Conservation (phyloP, 2,888 invertebrate genomes). For the Patella pellucida region DNA sequence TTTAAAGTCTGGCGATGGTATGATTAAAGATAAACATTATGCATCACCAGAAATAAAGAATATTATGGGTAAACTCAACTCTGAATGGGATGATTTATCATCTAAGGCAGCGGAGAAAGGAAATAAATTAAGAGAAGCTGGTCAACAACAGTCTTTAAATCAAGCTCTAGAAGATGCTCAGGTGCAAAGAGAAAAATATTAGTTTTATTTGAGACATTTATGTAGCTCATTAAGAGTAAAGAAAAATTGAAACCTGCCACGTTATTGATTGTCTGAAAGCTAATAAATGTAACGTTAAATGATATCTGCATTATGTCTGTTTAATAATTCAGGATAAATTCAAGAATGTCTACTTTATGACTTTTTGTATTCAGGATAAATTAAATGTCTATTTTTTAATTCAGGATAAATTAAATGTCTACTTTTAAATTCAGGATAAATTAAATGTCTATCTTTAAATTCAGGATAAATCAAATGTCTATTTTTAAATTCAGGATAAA, state of each 20-base stretch:
- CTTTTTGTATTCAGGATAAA: no score
- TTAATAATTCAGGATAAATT: no score
- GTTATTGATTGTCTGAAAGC: no score
- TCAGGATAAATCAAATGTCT: conserved; percentile 79
- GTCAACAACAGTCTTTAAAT: conserved; percentile 78
- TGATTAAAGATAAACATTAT: conserved; percentile 82
- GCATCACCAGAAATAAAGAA: conserved; percentile 78
- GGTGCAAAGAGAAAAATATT: conserved; percentile 34
- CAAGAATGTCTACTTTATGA: no score
- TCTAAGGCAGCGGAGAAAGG: conserved; percentile 80
- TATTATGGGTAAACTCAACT: conserved; percentile 80
- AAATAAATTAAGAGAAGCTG: conserved; percentile 82
- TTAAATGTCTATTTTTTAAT: no score
- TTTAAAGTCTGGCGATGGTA: conserved; percentile 77
- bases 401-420: no score
- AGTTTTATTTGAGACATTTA: no score
- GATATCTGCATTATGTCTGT: no score
- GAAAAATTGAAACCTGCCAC: no score
- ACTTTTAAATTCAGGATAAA: conserved; percentile 72
- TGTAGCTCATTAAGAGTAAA: no score
- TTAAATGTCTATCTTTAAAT: conserved; percentile 75
- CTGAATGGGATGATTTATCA: conserved; percentile 83
- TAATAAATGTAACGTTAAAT: no score
- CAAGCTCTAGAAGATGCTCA: conserved; percentile 90
- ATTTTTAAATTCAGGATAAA: no score